These are phyloP conservation scores for Rhyacophila evoluta DNA, from an alignment of 2,888 invertebrate species.

Conservation along the genomic window DNA sequence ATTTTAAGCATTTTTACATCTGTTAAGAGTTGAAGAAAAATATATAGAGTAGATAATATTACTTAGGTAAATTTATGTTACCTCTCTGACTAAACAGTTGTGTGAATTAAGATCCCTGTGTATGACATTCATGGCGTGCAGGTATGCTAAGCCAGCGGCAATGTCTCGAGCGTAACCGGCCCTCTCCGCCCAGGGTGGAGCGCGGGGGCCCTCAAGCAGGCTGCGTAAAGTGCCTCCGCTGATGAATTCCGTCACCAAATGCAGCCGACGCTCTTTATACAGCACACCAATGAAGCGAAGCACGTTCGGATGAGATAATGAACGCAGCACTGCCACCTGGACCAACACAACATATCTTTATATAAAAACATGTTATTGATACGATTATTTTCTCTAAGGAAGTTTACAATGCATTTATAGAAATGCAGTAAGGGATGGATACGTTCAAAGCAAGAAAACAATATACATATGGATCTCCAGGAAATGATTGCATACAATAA, in stretches of 20 bases:
- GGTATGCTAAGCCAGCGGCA: constrained; percentile 92
- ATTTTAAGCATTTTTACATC: too few relatives aligned
- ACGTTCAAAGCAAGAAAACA: too few relatives aligned
- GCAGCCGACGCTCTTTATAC: constrained; percentile 91
- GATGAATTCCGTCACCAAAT: constrained; percentile 93
- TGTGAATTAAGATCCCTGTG: constrained; percentile 96
- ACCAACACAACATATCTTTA: too few relatives aligned
- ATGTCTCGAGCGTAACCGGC: constrained; percentile 92
- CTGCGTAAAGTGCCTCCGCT: constrained; percentile 91
- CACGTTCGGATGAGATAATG: constrained; percentile 90
- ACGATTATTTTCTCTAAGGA: too few relatives aligned
- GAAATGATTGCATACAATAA: too few relatives aligned
- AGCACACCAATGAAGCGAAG: constrained; percentile 92
- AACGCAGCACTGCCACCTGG: constrained; percentile 90
- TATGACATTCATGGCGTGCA: constrained; percentile 95
- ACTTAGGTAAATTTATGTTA: too few relatives aligned
- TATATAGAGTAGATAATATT: too few relatives aligned
- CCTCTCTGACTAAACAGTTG: constrained; percentile 92
- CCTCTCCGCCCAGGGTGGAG: constrained; percentile 83
- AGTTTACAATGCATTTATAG: too few relatives aligned
- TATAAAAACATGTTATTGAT: too few relatives aligned
- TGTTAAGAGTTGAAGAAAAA: too few relatives aligned
- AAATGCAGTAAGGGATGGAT: too few relatives aligned
- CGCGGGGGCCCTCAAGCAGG: constrained; percentile 78
- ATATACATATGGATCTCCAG: too few relatives aligned